These are phyloP conservation scores for Chelidonichthys spinosus DNA, from an alignment of 2,797 vertebrate genomes.

Conservation along the genomic window DNA sequence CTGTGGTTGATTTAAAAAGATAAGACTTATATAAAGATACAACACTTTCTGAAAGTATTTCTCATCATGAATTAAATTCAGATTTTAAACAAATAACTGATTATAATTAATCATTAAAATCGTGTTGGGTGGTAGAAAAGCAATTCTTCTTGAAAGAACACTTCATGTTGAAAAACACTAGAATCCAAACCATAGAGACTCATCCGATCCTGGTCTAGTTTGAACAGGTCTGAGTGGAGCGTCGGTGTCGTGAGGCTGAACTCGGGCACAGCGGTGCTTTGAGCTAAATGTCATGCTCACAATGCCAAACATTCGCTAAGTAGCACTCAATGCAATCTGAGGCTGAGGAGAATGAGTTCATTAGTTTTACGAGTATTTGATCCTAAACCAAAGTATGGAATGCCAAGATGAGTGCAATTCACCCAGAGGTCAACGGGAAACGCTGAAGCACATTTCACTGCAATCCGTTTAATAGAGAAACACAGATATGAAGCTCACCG, in stretches of 20 bases:
- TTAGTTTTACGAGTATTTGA: neutral
- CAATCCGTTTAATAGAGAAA: neutral
- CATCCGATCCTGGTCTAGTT: neutral
- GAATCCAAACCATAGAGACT: neutral
- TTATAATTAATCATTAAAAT: neutral
- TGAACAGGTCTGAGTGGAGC: neutral
- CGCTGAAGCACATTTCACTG: neutral
- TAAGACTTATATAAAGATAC: neutral
- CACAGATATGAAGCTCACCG: neutral
- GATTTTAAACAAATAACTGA: neutral
- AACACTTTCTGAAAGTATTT: neutral
- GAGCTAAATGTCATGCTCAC: neutral
- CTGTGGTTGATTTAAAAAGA: neutral
- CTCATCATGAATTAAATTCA: no score
- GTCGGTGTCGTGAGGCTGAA: neutral
- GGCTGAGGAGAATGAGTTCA: neutral
- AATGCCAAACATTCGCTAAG: neutral
- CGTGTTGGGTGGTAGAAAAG: neutral
- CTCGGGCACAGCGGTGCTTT: neutral
- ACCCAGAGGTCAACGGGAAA: neutral
- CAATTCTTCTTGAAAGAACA: neutral
- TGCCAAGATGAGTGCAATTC: neutral
- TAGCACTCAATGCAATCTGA: neutral
- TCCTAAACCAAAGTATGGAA: neutral
- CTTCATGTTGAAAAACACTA: neutral